Evolutionary conservation across 1,140 invertebrate species (phyloP).

Genomic region (Zophobas atratus): DNA sequence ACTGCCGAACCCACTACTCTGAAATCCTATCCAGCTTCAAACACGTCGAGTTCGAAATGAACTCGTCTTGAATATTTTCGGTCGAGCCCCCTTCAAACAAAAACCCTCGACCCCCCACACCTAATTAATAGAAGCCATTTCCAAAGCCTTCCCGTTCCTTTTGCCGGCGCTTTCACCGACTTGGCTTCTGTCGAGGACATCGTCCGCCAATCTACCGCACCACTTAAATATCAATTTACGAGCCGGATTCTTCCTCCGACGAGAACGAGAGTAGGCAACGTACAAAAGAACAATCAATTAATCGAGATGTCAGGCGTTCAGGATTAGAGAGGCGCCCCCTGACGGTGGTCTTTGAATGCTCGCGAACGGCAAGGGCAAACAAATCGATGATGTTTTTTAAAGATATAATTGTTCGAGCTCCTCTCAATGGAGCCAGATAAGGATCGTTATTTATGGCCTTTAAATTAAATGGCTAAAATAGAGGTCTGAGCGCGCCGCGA

Average conservation of each 20-base stretch:
- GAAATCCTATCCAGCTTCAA: no score
- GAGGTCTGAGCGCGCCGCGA: slow-evolving; percentile 1
- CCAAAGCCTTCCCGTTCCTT: no score
- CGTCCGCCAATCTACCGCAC: not conserved
- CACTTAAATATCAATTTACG: slow-evolving; percentile 22
- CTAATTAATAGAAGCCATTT: no score
- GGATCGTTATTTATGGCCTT: slow-evolving; percentile 23
- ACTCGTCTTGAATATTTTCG: no score
- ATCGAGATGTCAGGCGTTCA: slow-evolving; percentile 29
- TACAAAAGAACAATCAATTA: slow-evolving; percentile 42
- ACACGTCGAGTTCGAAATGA: no score
- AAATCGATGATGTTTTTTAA: slow-evolving; percentile 37
- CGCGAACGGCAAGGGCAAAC: slow-evolving; percentile 13
- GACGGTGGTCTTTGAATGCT: slow-evolving; percentile 17
- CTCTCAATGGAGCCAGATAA: slow-evolving; percentile 17
- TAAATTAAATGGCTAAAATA: slow-evolving; percentile 21
- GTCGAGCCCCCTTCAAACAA: no score
- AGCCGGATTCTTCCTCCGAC: not conserved
- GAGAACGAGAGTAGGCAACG: slow-evolving; percentile 10
- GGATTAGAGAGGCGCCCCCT: slow-evolving; percentile 22
- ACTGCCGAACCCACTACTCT: no score
- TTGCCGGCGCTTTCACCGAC: not conserved
- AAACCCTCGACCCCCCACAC: no score
- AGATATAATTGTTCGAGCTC: slow-evolving; percentile 26
- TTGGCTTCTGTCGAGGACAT: slow-evolving; percentile 8